Conservation (phyloP, 1,140 invertebrate genomes). For the Oedothorax gibbosus region DNA sequence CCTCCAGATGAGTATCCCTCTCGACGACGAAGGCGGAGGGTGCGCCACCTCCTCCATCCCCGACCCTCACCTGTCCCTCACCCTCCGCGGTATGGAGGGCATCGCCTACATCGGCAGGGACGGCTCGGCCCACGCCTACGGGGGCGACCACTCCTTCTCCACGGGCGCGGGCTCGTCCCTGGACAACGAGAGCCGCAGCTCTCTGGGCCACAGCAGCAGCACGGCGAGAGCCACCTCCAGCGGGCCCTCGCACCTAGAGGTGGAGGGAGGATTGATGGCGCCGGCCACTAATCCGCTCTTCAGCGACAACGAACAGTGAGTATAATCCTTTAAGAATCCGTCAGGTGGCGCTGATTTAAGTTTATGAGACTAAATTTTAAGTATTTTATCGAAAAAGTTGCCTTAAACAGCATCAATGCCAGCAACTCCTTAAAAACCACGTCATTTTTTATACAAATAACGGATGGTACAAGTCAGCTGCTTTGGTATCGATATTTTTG, state of each 20-base stretch:
- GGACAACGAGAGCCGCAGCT: conserved; percentile 42
- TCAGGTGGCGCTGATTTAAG: no score
- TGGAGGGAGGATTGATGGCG: conserved; percentile 27
- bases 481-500: no score
- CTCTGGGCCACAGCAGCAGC: conserved; percentile 43
- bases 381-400: no score
- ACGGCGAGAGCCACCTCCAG: conserved; percentile 13
- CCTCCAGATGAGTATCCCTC: conserved; percentile 84
- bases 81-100: conserved; percentile 42
- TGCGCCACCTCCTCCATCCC: conserved; percentile 14
- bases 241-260: conserved; percentile 3
- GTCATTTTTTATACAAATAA: no score
- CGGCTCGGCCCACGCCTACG: conserved; percentile 34
- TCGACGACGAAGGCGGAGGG: conserved; percentile 60
- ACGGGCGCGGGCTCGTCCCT: conserved; percentile 43
- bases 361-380: no score
- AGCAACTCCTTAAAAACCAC: no score
- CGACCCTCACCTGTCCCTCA: conserved; percentile 48
- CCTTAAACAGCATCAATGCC: no score
- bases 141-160: conserved; percentile 45
- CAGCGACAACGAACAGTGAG: conserved; percentile 50
- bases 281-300: conserved; percentile 56
- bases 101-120: conserved; percentile 54
- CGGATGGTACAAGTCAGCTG: no score
- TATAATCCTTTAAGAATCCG: no score